Evolutionary conservation across 2,888 invertebrate genomes (phyloP).

Genomic region (Endomychus coccineus): DNA sequence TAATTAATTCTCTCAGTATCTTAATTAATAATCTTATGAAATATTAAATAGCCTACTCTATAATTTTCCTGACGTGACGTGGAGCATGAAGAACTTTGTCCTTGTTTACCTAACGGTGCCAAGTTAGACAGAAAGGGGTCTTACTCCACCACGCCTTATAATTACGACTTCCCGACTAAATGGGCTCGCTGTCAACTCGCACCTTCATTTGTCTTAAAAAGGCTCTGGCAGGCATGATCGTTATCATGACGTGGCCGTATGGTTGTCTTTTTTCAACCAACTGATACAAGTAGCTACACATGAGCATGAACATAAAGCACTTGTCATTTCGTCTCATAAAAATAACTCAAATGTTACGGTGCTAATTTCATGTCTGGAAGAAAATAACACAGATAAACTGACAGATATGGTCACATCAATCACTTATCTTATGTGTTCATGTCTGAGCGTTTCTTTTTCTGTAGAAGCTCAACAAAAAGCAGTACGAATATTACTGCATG

Average conservation of each 20-base stretch:
- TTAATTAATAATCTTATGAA: conserved; percentile 22
- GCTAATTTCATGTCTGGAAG: conserved; percentile 21
- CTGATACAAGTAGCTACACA: conserved; percentile 31
- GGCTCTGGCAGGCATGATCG: conserved; percentile 38
- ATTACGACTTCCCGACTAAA: conserved; percentile 48
- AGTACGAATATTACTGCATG: too few species aligned
- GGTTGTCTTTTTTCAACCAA: conserved; percentile 29
- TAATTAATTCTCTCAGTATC: conserved; percentile 18
- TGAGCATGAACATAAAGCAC: conserved; percentile 35
- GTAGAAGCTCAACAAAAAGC: too few species aligned
- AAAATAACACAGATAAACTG: too few species aligned
- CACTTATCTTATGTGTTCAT: too few species aligned
- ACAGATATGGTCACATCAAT: too few species aligned
- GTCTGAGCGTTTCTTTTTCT: too few species aligned
- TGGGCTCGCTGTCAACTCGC: conserved; percentile 46
- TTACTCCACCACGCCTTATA: conserved; percentile 48
- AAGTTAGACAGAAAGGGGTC: neutral
- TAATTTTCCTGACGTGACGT: conserved; percentile 15
- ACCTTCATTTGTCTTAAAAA: conserved; percentile 46
- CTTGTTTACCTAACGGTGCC: conserved; percentile 36
- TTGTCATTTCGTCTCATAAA: conserved; percentile 37
- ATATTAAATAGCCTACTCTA: conserved; percentile 17
- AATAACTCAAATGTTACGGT: conserved; percentile 32
- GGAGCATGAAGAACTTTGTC: conserved; percentile 18
- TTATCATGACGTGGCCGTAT: conserved; percentile 41